Conservation (phyloP, 2,113 vertebrate genomes). For the Corythornis vintsioides region DNA sequence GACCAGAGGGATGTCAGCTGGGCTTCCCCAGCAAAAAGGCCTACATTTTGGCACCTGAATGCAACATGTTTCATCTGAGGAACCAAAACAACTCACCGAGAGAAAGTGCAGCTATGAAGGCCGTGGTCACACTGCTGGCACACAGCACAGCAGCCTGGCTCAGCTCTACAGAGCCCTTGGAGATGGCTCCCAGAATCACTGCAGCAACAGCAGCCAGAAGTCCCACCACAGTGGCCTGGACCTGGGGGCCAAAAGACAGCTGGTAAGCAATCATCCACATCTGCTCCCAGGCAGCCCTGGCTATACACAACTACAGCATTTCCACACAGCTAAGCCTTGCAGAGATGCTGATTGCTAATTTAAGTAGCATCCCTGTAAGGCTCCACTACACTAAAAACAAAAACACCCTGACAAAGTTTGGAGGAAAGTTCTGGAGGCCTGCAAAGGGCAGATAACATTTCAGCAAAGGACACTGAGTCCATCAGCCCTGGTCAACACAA, state of each 20-base stretch:
- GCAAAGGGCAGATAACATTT: constrained; percentile 30
- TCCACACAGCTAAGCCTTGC: neutral
- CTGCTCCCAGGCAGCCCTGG: neutral
- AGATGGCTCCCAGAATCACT: constrained; percentile 84
- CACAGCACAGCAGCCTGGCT: constrained; percentile 87
- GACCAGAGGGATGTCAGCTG: neutral
- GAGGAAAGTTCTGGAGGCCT: neutral
- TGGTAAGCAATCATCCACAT: neutral
- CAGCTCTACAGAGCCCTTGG: constrained; percentile 83
- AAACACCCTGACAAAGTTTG: neutral
- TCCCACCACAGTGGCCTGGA: constrained; percentile 94
- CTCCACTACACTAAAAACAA: neutral
- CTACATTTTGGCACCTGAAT: neutral
- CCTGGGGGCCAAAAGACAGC: constrained; percentile 72
- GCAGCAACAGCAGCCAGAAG: constrained; percentile 92
- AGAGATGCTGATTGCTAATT: neutral
- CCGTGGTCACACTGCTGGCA: constrained; percentile 90
- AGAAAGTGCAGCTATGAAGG: constrained; percentile 89
- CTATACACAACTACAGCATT: fast-evolving
- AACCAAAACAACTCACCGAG: constrained; percentile 79
- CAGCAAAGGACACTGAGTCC: neutral
- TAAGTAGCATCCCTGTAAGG: neutral
- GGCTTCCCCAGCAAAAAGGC: neutral
- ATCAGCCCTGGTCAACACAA: neutral
- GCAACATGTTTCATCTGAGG: neutral